Evolutionary conservation across 2,113 vertebrate genomes (phyloP), one percentile per base, ranked within the genome.

Genomic region (Seriola dumerili): DNA sequence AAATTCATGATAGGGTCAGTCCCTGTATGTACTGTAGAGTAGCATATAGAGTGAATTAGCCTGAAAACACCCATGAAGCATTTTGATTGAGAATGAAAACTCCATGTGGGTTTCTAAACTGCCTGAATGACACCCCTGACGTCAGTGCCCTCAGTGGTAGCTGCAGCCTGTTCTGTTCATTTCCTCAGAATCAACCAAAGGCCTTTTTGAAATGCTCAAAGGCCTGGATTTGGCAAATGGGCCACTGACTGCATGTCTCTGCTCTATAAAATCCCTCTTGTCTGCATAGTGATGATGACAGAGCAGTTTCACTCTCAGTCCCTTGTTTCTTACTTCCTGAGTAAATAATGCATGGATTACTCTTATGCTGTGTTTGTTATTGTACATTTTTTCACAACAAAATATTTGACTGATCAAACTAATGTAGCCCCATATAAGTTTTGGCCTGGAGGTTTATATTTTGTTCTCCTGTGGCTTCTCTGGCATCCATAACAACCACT

Each of bases 281-380:
- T 55, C 21, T 46, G 63, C 23, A 59, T 42, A 40, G 1, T 68
- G 32, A 52, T 46, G 61, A 81, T 68, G 64, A 54, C 55, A 44
- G 7, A 69, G 34, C 44, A 62, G 12, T 52, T 68, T 57, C 21
- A 3, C 11, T 48, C 36, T 25, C 46, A 40, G 8, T 8, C 40
- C 25, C 40, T 36, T 38, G 29, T 50, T 4, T 48, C 9, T 11
- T 8, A 32, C 2, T 23, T 48, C 1, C 21, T 63, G 14, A 38
- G n/a, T 32, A 34, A 59, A 63, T 63, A 74, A 48, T 48, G 12
- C 38, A n/a, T 29, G 32, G 62, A 19, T 46, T 54, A 55, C 6
- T 40, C 19, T 29, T 44, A 10, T 48, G 4, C 38, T 61, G 25
- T 59, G 3, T 8, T 72, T 72, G 29, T 29, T 42, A 6, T 21